Evolutionary conservation across 2,797 vertebrate genomes (phyloP), one percentile per base, ranked within the genome.

Genomic region (Urophycis tenuis): DNA sequence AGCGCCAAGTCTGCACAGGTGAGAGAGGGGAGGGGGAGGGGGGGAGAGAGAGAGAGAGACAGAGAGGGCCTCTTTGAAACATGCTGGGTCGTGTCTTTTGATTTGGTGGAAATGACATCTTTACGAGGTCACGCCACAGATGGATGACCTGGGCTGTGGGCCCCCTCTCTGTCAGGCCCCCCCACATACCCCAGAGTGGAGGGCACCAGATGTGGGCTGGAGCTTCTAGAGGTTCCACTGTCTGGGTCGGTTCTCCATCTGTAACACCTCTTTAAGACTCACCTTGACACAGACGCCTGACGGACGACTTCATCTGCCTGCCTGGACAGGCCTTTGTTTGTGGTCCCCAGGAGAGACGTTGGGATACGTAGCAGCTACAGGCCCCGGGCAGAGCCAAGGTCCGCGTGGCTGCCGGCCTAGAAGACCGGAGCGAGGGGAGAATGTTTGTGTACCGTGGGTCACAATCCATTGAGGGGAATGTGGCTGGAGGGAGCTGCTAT

Each of bases 101-200:
- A 89, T 90, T 82, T 80, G 60, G 77, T 84, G 85, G 45, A 89
- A 89, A 86, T 89, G 87, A 88, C 91, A 89, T 91, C 87, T 92
- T 93, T 91, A 92, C 81, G 85, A 87, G 85, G 80, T 83, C 82
- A 84, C 85, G 83, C 82, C 84, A 76, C 80, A 83, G 87, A 89
- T 77, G 78, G 87, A 88, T 86, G 83, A 87, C 86, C 83, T 39
- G 36, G 7, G 11, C 36, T 34, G 33, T 34, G 33, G 33, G 10
- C 36, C 36, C 36, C 36, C 36, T 39, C 36, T 39, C 36, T 39
- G 36, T 39, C 36, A 39, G 36, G 83, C 75, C 79, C 69, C 87
- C 35, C 35, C 9, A 84, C 89, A 92, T 91, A 92, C 82, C 64
- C 33, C 71, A 22, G 73, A 77, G 79, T 81, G 85, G 78, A 79